Evolutionary conservation across 2,113 vertebrate genomes (phyloP), one percentile per base, ranked within the genome.

Genomic region (Ramphastos sulfuratus): DNA sequence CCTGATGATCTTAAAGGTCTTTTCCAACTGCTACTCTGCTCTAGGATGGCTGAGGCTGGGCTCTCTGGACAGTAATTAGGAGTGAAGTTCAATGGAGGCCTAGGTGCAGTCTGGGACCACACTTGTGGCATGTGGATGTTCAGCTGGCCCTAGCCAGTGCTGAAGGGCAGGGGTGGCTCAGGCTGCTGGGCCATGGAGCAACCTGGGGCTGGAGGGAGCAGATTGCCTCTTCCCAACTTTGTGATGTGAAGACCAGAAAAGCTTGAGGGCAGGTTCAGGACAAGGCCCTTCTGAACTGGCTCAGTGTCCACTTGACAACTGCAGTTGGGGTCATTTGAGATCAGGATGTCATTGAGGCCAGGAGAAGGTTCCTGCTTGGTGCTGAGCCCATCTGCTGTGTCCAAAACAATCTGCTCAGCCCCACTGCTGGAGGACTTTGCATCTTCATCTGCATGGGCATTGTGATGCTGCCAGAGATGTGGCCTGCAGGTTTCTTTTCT

Each of bases 201-300:
- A 58, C 8, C 4, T 1, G 17, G 16, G 52, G 35, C 17, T 8
- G 6, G 7, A 1, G 66, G 19, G 44, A 10, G n/a, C 9, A 37
- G 28, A 16, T 28, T 9, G 14, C 0, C 17, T 11, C 44, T 8
- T 42, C 7, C 1, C 21, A 2, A 31, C 21, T 13, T 6, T 7
- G 2, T 7, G 42, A 11, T 1, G 0, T 0, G 10, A 42, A 17
- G 1, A 6, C 15, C 6, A 52, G 50, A 24, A 25, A 1, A 7
- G 6, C 44, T 4, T 24, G 11, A 5, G 1, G 46, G 50, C 3
- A 2, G 27, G 9, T 10, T 39, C 5, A 8, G 67, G 27, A 7
- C 15, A 0, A 17, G 24, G 52, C 67, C 33, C 31, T 27, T 33
- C 28, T 5, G 7, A 10, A 2, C 33, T 3, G 58, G 16, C 58